phyloP scores from a whole-genome alignment of 92 coral and sea anemone genomes.

The Zoanthus gigantus region DNA sequence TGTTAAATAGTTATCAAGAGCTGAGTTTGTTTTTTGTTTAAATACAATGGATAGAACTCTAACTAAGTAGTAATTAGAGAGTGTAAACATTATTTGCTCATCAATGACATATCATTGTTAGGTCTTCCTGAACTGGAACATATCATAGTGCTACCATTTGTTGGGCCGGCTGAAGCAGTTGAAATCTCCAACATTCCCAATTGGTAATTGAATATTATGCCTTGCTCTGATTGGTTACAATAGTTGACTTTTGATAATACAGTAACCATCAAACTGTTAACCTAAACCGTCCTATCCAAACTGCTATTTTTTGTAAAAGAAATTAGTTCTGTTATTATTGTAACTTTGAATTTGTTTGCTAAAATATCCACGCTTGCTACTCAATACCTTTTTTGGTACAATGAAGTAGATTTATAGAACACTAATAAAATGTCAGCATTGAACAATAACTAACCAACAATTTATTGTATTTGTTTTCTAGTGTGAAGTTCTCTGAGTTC shows the following conservation, averaged over 20 bases:
- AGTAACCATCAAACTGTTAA: too few species aligned
- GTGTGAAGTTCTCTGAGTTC: constrained; percentile 82
- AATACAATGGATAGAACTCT: too few species aligned
- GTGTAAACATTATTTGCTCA: too few species aligned
- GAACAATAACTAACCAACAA: background rate
- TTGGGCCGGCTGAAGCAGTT: constrained; percentile 73
- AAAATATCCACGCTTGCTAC: too few species aligned
- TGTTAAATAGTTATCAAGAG: too few species aligned
- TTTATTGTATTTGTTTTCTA: constrained; percentile 11
- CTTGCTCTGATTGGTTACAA: background rate
- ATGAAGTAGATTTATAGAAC: background rate
- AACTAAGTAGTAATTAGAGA: too few species aligned
- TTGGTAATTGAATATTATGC: constrained; percentile 62
- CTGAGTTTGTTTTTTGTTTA: too few species aligned
- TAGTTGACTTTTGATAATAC: background rate
- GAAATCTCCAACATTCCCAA: constrained; percentile 79
- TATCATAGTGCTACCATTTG: constrained; percentile 88
- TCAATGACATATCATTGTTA: constrained; percentile 13
- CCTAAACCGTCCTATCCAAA: too few species aligned
- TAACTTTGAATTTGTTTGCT: too few species aligned
- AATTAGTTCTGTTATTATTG: too few species aligned
- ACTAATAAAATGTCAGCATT: background rate
- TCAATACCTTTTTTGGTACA: too few species aligned
- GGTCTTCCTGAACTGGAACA: constrained; percentile 92
- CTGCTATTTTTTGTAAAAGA: too few species aligned